Evolutionary conservation across 2,113 vertebrate species (phyloP), one percentile per base, ranked within the genome.

Genomic region (Ornithorhynchus anatinus): DNA sequence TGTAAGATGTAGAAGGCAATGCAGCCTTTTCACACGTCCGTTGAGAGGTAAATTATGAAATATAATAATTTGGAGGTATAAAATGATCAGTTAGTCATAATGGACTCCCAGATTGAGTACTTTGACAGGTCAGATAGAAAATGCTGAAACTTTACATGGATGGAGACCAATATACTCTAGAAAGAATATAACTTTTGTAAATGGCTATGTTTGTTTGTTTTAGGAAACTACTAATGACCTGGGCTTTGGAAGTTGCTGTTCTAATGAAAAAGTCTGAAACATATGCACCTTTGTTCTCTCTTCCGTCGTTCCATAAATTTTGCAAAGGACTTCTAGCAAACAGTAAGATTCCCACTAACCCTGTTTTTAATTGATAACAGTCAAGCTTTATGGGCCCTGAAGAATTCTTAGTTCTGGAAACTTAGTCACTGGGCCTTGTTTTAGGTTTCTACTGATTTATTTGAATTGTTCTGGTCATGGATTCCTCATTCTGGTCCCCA

Each of bases 181-280:
- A n/a, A n/a, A n/a, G n/a, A n/a, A n/a, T n/a, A n/a, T n/a, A n/a
- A n/a, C n/a, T n/a, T n/a, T n/a, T n/a, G n/a, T n/a, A n/a, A n/a
- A n/a, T n/a, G n/a, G n/a, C n/a, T n/a, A n/a, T n/a, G n/a, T n/a
- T n/a, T n/a, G n/a, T n/a, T n/a, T 75, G 33, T 59, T 88, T 80
- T 82, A 99, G 98, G 93, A 96, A 93, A 87, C 92, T 99, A 1
- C 91, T 99, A 79, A 94, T 97, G 85, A 96, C 95, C 1, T 99
- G 98, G 98, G 96, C 97, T 87, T 94, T 97, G 89, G 98, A 99
- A 90, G 93, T 99, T 58, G 95, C 94, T 77, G 76, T 95, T 72
- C 88, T 98, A 78, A 97, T 99, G 97, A 97, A 97, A 91, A 99
- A 96, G 76, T 97, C 96, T 0, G 97, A 99, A 85, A 98, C 96